Evolutionary conservation across 2,888 invertebrate species (phyloP).

Genomic region (Kuschelorhynchus macadamiae): DNA sequence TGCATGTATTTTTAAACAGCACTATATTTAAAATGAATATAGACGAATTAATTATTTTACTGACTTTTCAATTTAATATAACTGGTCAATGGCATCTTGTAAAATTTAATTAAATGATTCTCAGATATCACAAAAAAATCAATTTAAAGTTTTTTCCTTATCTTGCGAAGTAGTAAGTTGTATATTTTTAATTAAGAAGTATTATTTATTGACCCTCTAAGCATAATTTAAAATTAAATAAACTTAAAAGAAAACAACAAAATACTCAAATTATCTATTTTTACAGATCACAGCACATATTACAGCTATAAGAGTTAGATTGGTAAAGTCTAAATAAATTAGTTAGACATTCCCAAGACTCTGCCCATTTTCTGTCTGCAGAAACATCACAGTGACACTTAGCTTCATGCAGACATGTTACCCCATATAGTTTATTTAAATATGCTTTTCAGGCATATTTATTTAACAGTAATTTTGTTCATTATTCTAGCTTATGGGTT

Average conservation of each 20-base stretch:
- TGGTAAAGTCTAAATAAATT: slow-evolving; percentile 15
- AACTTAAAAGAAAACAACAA: slow-evolving; percentile 25
- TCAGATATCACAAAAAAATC: no score
- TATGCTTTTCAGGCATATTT: slow-evolving; percentile 29
- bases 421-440: slow-evolving; percentile 2
- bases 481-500: slow-evolving; percentile 27
- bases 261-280: slow-evolving; percentile 15
- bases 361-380: slow-evolving; percentile 14
- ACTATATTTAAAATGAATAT: no score
- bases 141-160: no score
- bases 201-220: no score
- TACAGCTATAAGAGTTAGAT: slow-evolving; percentile 32
- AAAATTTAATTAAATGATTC: no score
- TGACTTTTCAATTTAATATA: no score
- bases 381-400: slow-evolving; percentile 38
- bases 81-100: no score
- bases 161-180: no score
- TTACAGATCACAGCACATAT: slow-evolving; percentile 48
- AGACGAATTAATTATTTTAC: no score
- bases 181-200: no score
- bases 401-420: slow-evolving; percentile 28
- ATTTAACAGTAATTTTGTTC: slow-evolving; percentile 21
- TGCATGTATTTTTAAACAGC: no score
- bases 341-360: slow-evolving; percentile 23
- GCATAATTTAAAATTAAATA: neutral